Percentiles rank a stretch among this genome's conserved stretches.
Evolutionary conservation across 2,113 vertebrate species (phyloP).

Genomic region (Montifringilla adamsi): DNA sequence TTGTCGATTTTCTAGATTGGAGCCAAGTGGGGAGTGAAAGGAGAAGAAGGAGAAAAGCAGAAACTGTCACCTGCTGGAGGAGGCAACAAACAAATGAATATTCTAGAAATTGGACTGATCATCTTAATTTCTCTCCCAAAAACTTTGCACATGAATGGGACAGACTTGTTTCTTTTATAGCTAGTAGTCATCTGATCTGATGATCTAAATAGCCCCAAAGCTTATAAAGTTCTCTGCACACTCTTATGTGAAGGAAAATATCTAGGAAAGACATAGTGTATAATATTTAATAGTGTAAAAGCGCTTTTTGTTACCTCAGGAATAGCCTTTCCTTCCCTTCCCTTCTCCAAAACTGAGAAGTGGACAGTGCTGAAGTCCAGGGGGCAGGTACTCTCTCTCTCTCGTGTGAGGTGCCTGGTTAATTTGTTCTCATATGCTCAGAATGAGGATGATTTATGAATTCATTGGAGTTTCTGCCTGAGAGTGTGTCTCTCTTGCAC

Average conservation of each 20-base stretch:
- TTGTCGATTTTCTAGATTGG: neutral
- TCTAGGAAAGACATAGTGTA: neutral
- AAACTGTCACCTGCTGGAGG: neutral
- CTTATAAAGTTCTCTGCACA: neutral
- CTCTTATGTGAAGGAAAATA: neutral
- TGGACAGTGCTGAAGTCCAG: neutral
- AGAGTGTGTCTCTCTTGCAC: neutral
- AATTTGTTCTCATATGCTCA: neutral
- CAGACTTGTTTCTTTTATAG: neutral
- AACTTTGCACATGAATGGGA: neutral
- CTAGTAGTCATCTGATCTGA: neutral
- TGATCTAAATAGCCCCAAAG: neutral
- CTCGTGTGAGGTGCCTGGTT: neutral
- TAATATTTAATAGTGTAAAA: neutral
- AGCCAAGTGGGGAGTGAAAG: neutral
- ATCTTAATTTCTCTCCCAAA: neutral
- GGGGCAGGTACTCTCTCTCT: neutral
- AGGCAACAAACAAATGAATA: neutral
- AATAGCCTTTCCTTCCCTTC: neutral
- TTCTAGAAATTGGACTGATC: neutral
- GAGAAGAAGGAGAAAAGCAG: neutral
- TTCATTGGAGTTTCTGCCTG: neutral
- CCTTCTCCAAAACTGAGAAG: neutral
- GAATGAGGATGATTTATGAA: neutral
- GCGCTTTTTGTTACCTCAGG: neutral